Conservation (phyloP, 2,113 vertebrate species). For the Nerophis lumbriciformis region DNA sequence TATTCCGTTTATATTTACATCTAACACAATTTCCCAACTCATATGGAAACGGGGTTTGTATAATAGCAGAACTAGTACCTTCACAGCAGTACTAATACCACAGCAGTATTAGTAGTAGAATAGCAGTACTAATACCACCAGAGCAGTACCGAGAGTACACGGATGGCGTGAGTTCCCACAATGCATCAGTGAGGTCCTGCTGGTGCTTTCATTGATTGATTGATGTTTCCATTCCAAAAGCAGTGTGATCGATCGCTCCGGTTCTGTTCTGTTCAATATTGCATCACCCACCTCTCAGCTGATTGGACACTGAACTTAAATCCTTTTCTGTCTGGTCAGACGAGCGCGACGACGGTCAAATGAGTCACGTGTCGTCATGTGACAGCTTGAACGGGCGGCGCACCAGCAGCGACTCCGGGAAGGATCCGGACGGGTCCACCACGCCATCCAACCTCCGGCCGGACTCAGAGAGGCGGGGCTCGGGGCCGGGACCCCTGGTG, state of each 20-base stretch:
- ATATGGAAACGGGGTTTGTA: no score
- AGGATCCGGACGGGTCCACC: conserved; percentile 35
- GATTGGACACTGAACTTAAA: neutral
- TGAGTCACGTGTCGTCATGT: conserved; percentile 67
- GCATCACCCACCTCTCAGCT: neutral
- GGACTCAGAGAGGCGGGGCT: conserved; percentile 35
- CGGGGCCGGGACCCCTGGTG: conserved; percentile 38
- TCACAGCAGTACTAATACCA: no score
- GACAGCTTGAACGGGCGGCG: conserved; percentile 66
- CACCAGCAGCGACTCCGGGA: conserved; percentile 59
- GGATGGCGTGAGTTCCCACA: neutral
- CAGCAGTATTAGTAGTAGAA: no score
- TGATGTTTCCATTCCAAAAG: neutral
- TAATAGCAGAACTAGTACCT: no score
- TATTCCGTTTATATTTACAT: no score
- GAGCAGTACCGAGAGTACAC: neutral
- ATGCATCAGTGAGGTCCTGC: neutral
- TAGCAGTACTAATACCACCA: no score
- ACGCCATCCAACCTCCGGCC: conserved; percentile 12
- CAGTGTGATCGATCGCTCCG: neutral
- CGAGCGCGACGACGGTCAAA: conserved; percentile 55
- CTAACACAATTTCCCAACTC: no score
- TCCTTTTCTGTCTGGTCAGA: conserved; percentile 34
- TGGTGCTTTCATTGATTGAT: neutral
- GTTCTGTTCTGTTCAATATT: neutral